These are phyloP conservation scores for Calidris pugnax DNA, from an alignment of 2,113 vertebrate genomes.

Conservation along the genomic window DNA sequence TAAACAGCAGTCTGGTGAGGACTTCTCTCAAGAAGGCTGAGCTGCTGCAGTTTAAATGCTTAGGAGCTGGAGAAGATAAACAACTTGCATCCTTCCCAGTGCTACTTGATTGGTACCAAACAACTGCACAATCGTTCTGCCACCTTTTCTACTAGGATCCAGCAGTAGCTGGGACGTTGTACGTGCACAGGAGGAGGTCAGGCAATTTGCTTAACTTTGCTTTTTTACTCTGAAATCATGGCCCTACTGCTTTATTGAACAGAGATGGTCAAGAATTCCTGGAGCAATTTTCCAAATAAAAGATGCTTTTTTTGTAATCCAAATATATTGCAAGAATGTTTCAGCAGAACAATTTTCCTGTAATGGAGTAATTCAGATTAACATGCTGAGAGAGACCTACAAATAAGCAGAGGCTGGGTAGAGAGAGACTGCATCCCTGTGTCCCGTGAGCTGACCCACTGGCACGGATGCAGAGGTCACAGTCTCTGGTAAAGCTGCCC, in stretches of 20 bases:
- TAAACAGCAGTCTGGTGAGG: not conserved
- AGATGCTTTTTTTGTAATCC: not conserved
- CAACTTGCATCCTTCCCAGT: not conserved
- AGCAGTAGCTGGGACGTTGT: not conserved
- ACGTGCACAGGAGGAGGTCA: not conserved
- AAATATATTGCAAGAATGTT: slow-evolving; percentile 28
- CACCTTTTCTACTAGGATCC: not conserved
- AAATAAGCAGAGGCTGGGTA: not conserved
- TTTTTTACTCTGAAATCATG: not conserved
- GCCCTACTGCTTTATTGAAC: not conserved
- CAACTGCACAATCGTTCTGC: not conserved
- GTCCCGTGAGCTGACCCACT: not conserved
- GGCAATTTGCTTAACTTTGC: not conserved
- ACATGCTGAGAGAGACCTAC: not conserved
- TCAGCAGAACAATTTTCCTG: not conserved
- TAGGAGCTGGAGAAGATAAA: not conserved
- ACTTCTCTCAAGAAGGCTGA: not conserved
- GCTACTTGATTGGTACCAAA: not conserved
- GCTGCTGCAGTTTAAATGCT: not conserved
- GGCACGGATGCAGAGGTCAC: not conserved
- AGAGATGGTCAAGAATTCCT: not conserved
- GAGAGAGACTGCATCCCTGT: not conserved
- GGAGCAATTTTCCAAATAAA: slow-evolving; percentile 48
- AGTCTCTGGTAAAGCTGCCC: not conserved
- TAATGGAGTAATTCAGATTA: not conserved